Base-by-base conservation (phyloP, 2,113 vertebrate genomes). In the Struthidea cinerea region DNA sequence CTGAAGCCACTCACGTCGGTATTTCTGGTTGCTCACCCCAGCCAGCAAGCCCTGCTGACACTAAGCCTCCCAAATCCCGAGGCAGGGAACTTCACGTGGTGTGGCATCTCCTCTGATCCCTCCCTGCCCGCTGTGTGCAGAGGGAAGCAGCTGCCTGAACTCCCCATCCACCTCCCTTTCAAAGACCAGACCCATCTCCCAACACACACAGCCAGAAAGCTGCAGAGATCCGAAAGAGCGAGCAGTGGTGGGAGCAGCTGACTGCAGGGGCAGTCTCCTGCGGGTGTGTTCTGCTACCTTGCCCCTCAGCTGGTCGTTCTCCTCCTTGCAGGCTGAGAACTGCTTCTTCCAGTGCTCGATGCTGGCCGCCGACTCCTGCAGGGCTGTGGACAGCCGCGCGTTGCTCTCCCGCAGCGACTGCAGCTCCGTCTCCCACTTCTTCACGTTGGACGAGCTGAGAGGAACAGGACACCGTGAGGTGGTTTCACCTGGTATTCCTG, bases 301-400 rank as follows among this genome's bases (percentile, higher is more conserved):
- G 96, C 93, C 97, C 94, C 98, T 98, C 89, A 99, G 99, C 33
- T 98, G 95, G 76, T 99, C 99, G 4, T 99, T 99, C 97, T 99
- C 99, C 4, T 99, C 99, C 60, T 99, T 98, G 98, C 99, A 99
- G 91, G 96, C 91, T 57, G 96, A 96, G 70, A 99, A 98, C 87
- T 99, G 99, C 84, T 98, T 98, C 97, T 99, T 99, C 99, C 99
- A 99, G 94, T 98, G 99, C 92, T 99, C 99, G 3, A 98, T 98
- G 55, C 99, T 99, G 96, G 98, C 98, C 0, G 98, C 98, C 0
- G 99, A 99, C 96, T 99, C 99, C 97, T 99, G 98, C 93, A 99
- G 98, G 0, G 99, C 98, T 0, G 98, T 97, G 76, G 96, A 98
- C 94, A 99, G 98, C 64, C 99, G 97, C 23, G 98, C 98, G 0